Evolutionary conservation across 2,113 vertebrate genomes (phyloP).

Genomic region (Cynoglossus semilaevis): DNA sequence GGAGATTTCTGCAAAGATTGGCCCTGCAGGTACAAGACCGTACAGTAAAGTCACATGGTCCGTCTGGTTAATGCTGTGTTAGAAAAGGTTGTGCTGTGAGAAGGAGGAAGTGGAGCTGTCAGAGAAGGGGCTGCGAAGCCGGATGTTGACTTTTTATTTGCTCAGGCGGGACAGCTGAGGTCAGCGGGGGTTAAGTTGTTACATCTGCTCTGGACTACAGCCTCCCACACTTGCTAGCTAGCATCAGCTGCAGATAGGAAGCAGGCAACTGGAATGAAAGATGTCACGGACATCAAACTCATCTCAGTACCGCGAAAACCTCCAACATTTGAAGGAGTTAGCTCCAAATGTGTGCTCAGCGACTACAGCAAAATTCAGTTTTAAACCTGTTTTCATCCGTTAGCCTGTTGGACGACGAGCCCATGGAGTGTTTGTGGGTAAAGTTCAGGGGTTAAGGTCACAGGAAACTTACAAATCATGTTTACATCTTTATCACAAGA

Average conservation of each 20-base stretch:
- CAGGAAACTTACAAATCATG: neutral
- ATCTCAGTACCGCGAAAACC: neutral
- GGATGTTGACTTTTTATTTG: slow-evolving; percentile 80
- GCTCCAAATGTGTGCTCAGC: too few relatives aligned
- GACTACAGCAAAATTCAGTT: too few relatives aligned
- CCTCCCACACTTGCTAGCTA: slow-evolving; percentile 54
- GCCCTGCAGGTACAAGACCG: too few relatives aligned
- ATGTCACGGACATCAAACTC: slow-evolving; percentile 10
- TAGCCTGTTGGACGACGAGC: neutral
- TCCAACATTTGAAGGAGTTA: neutral
- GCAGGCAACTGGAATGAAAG: slow-evolving; percentile 4
- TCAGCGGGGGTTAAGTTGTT: slow-evolving; percentile 72
- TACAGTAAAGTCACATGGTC: neutral
- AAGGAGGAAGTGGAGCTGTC: slow-evolving; percentile 70
- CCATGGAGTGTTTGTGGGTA: neutral
- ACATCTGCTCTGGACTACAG: slow-evolving; percentile 66
- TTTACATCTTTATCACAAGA: neutral
- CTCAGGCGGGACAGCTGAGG: slow-evolving; percentile 72
- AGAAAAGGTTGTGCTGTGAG: slow-evolving; percentile 43
- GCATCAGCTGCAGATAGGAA: slow-evolving; percentile 22
- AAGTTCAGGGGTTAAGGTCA: neutral
- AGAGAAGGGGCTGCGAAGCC: slow-evolving; percentile 59
- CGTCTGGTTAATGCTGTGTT: slow-evolving; percentile 11
- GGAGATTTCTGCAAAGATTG: too few relatives aligned
- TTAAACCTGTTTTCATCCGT: neutral